Evolutionary conservation across 2,113 vertebrate species (phyloP).

Genomic region (Mormoops blainvillei): DNA sequence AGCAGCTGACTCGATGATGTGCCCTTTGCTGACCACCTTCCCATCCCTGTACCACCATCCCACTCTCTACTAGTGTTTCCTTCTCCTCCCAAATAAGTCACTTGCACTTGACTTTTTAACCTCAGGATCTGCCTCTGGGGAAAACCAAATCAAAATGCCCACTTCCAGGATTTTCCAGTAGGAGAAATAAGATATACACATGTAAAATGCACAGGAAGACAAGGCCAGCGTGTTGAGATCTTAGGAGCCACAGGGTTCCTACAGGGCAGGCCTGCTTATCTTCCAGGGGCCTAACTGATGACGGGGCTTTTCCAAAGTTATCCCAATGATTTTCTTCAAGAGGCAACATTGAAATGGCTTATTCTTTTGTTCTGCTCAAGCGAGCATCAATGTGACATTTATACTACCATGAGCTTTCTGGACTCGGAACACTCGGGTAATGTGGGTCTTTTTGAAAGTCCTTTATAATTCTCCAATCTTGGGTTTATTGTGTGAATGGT

Average conservation of each 20-base stretch:
- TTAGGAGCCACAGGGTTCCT: not conserved
- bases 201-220: not conserved
- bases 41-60: not conserved
- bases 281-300: not conserved
- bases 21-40: too few species aligned
- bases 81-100: not conserved
- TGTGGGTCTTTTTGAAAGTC: not conserved
- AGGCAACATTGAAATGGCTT: not conserved
- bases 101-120: not conserved
- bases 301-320: not conserved
- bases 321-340: not conserved
- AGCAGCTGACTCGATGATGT: not conserved
- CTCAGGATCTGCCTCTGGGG: not conserved
- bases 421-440: not conserved
- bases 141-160: not conserved
- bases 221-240: not conserved
- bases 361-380: constrained; percentile 18
- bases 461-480: not conserved
- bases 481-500: not conserved
- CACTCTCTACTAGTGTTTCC: not conserved
- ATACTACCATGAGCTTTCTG: not conserved
- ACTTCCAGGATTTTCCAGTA: not conserved
- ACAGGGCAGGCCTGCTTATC: not conserved
- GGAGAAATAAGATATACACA: not conserved
- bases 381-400: not conserved